Evolutionary conservation across 1,140 invertebrate genomes (phyloP).

Genomic region (Dufourea novaeangliae): DNA sequence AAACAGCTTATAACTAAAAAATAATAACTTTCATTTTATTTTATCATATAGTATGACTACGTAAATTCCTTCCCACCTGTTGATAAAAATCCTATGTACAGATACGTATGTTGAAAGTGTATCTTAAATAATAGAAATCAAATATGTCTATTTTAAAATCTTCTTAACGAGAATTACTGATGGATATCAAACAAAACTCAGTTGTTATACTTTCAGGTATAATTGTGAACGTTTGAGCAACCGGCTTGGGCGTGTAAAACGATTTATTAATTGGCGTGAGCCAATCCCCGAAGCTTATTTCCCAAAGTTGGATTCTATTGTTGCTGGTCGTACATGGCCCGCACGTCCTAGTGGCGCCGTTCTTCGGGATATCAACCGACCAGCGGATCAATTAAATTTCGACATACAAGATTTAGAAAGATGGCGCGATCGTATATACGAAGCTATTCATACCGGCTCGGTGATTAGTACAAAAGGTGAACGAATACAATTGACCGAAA

Average conservation of each 20-base stretch:
- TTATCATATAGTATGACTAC: no score
- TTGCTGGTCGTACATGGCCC: slow-evolving; percentile 85
- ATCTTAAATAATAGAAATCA: no score
- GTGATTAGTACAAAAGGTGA: slow-evolving; percentile 81
- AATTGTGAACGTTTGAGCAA: slow-evolving; percentile 87
- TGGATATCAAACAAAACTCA: no score
- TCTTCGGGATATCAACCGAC: slow-evolving; percentile 85
- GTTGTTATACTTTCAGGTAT: slow-evolving; percentile 81
- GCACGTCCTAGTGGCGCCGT: slow-evolving; percentile 83
- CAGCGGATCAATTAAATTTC: slow-evolving; percentile 85
- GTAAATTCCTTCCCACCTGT: no score
- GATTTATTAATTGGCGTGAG: slow-evolving; percentile 84
- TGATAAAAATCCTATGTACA: no score
- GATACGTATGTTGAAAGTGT: no score
- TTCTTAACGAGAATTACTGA: neutral
- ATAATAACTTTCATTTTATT: no score
- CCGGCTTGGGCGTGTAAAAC: slow-evolving; percentile 82
- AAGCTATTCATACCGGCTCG: slow-evolving; percentile 87
- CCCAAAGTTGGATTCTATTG: slow-evolving; percentile 86
- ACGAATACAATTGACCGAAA: slow-evolving; percentile 83
- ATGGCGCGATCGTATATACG: slow-evolving; percentile 88
- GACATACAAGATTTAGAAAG: slow-evolving; percentile 87
- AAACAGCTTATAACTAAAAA: no score
- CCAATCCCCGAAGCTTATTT: slow-evolving; percentile 88
- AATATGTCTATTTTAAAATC: neutral